A percentile compares a stretch with the other conserved stretches of the same genome.
Conservation (phyloP, 2,113 vertebrate species). For the Calonectris borealis region DNA sequence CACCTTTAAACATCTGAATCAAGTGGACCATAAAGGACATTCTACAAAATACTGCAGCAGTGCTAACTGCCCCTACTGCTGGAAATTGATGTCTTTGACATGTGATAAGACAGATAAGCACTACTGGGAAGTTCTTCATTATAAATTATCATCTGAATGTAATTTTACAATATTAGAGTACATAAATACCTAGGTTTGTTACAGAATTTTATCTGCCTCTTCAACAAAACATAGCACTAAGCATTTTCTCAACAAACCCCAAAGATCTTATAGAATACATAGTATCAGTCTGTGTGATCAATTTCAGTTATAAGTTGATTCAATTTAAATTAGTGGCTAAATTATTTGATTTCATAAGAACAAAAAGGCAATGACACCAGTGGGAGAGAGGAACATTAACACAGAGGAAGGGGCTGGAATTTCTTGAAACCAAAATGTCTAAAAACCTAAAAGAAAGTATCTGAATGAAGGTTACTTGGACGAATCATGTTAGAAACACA, state of each 20-base stretch:
- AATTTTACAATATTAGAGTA: neutral
- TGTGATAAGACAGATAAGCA: neutral
- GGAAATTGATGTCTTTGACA: neutral
- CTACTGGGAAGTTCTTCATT: neutral
- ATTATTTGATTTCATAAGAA: neutral
- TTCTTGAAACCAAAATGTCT: neutral
- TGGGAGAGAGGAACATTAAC: neutral
- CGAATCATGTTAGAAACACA: neutral
- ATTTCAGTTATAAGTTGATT: neutral
- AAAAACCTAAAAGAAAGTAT: neutral
- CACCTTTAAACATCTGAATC: neutral
- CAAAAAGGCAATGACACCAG: neutral
- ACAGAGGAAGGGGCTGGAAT: neutral
- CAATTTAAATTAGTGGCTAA: neutral
- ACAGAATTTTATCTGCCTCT: neutral
- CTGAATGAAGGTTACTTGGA: neutral
- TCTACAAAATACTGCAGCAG: neutral
- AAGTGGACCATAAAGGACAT: neutral
- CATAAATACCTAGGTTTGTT: neutral
- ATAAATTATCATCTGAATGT: neutral
- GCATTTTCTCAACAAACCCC: neutral
- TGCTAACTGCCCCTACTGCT: neutral
- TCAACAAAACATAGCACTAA: neutral
- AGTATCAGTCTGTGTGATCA: neutral
- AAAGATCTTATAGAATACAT: neutral